Percentiles rank a stretch among this genome's conserved stretches.
phyloP scores from a whole-genome alignment of 2,113 vertebrate genomes.

The Hirundichthys speculiger region DNA sequence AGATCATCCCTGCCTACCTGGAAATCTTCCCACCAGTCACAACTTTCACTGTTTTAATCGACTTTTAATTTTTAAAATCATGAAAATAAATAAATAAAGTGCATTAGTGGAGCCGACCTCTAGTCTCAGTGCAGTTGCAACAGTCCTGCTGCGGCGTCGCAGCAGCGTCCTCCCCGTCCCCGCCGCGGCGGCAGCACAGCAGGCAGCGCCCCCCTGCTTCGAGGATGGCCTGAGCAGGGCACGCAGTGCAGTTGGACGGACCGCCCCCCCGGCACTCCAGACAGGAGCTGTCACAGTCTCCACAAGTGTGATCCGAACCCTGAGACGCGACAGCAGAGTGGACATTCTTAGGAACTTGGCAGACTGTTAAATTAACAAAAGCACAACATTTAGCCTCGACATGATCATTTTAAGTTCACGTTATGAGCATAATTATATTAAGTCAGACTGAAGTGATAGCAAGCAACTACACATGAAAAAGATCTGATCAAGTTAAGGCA shows the following conservation, averaged over 20 bases:
- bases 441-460: too few relatives aligned
- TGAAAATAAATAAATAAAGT: too few relatives aligned
- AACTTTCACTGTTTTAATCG: background rate
- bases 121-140: slow-evolving; percentile 88
- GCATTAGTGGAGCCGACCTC: slow-evolving; percentile 75
- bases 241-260: slow-evolving; percentile 85
- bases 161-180: slow-evolving; percentile 6
- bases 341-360: too few relatives aligned
- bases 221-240: slow-evolving; percentile 80
- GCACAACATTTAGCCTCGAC: too few relatives aligned
- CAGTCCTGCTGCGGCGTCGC: slow-evolving; percentile 74
- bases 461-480: too few relatives aligned
- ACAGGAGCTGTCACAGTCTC: slow-evolving; percentile 87
- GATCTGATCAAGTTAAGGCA: too few relatives aligned
- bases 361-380: too few relatives aligned
- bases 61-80: background rate
- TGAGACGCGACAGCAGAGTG: slow-evolving; percentile 10
- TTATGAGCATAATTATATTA: too few relatives aligned
- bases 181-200: slow-evolving; percentile 81
- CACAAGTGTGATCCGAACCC: slow-evolving; percentile 72
- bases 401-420: too few relatives aligned
- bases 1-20: background rate
- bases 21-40: background rate
- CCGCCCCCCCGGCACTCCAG: slow-evolving; percentile 88
- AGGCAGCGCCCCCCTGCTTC: slow-evolving; percentile 87